Base-by-base conservation (phyloP, 2,113 vertebrate species). In the Acrocephalus arundinaceus region DNA sequence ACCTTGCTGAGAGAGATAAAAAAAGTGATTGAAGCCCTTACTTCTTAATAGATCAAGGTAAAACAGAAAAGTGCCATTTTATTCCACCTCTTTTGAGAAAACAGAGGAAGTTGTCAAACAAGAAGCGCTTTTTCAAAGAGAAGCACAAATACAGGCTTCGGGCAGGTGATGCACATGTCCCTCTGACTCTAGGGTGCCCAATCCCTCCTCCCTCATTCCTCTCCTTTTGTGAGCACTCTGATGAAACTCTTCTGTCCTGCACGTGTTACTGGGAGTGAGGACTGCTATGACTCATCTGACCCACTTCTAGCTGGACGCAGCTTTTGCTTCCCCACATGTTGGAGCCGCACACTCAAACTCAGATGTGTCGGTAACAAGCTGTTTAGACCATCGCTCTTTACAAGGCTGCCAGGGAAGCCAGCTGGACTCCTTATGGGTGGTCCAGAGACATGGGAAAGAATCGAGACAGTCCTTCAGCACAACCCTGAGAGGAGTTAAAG, bases 381-480 rank as follows among this genome's bases (percentile, higher is more conserved):
- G 85, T 94, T 96, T 55, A 93, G 92, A 92, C 62, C 85, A 78
- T 39, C 3, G 1, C 27, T 92, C 83, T 80, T 58, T n/a, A 72
- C 4, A 1, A 46, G 2, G 19, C 85, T 95, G 90, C 86, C 93
- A 97, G 80, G 86, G 73, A 85, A 92, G 86, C 86, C 93, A 96
- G 93, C 95, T 95, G 94, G 94, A 54, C 66, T 89, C 58, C 58
- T 81, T 81, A 94, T 18, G 94, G 95, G 93, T 94, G 90, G 93
- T 96, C 54, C 59, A 90, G 75, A 71, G 68, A 77, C 73, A 51
- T 3, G 35, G 86, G 49, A 76, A 92, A 71, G 48, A 75, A 86
- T 0, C 5, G 45, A 84, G 58, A 78, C 6, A 0, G 49, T 24
- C 89, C 89, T 91, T 25, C 65, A 72, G 55, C 57, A 57, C 1